Percentiles rank a stretch among this genome's conserved stretches.
phyloP scores from a whole-genome alignment of 2,113 vertebrate genomes.

The Pithys albifrons region DNA sequence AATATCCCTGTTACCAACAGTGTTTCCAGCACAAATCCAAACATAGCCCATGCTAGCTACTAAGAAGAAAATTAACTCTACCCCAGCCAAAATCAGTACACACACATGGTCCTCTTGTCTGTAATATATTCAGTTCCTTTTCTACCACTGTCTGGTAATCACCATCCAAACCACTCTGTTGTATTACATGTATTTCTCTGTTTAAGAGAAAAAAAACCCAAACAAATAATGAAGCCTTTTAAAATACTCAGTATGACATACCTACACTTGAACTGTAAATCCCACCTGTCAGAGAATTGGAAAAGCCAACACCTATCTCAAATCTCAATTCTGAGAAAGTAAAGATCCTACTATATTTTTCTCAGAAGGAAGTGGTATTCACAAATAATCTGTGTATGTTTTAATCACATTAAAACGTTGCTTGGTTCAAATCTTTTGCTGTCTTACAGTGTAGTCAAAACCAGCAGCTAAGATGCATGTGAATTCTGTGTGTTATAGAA shows the following conservation, averaged over 20 bases:
- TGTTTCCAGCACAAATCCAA: not conserved
- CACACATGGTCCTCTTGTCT: fast-evolving
- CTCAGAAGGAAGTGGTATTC: not conserved
- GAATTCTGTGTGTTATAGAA: not conserved
- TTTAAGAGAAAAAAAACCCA: not conserved
- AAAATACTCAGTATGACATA: not conserved
- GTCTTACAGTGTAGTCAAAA: not conserved
- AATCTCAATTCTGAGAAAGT: not conserved
- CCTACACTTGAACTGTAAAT: not conserved
- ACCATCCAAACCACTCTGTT: not conserved
- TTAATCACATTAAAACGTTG: not conserved
- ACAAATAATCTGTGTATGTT: not conserved
- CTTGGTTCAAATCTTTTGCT: not conserved
- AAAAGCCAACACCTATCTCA: not conserved
- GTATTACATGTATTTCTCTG: not conserved
- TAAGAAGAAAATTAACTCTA: not conserved
- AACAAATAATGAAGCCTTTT: not conserved
- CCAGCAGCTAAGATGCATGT: not conserved
- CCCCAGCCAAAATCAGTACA: not conserved
- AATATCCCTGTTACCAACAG: not conserved
- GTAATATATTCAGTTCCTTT: not conserved
- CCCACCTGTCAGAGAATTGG: not conserved
- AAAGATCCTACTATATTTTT: not conserved
- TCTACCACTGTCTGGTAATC: not conserved
- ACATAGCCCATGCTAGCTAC: fast-evolving